Evolutionary conservation across 1,140 invertebrate species (phyloP), one percentile per base, ranked within the genome.

Genomic region (Babylonia areolata): DNA sequence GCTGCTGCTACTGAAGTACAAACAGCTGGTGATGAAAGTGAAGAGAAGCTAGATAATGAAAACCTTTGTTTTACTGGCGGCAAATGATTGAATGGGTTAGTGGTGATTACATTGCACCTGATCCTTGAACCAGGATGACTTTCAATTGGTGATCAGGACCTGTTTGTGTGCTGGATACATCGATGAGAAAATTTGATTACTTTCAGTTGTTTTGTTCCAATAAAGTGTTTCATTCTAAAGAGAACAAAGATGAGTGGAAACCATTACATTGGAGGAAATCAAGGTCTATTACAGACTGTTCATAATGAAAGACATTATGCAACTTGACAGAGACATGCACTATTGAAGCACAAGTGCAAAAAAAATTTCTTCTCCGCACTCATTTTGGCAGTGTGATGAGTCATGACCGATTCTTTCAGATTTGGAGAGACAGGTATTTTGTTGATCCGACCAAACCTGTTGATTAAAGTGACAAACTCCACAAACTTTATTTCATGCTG

Each of bases 271-370:
- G 42, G 42, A 54, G 1, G 83, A 88, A 51, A 69, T 88, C 15
- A 88, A 87, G 33, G 79, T 78, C 1, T 88, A 31, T 85, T 87
- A 87, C 64, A 79, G 85, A 2, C 12, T 88, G 40, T 28, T 82
- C 2, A 69, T 88, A 0, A 39, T 85, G 6, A 87, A 87, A 78
- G 86, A 85, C 28, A 71, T 82, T n/a, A 82, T 88, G 58, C 73
- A 42, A 31, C 84, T 78, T 69, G 83, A 87, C 9, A 75, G 81
- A 46, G 88, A 89, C 75, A 82, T 85, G 71, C 33, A 86, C 15
- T 87, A 87, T 39, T 89, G 88, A 81, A 23, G 33, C 11, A 40
- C 84, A 23, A 84, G 42, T 28, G 17, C 39, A 31, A 39, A 73
- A 33, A 15, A n/a, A 54, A n/a, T 86, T 64, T 40, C 23, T 86